Base-by-base conservation (phyloP, 2,113 vertebrate species). In the Dromaius novaehollandiae region DNA sequence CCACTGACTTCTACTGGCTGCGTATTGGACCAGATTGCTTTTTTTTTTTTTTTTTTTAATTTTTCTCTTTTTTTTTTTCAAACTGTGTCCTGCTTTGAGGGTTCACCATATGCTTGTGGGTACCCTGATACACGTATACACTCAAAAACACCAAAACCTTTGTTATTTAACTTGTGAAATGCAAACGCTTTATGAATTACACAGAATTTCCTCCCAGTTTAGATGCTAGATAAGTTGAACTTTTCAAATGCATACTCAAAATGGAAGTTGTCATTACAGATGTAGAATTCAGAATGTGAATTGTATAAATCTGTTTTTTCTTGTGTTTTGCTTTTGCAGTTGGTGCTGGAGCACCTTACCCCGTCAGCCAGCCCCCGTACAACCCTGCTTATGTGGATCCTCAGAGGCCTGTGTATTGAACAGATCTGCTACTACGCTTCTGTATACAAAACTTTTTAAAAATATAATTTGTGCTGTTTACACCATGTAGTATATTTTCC, bases 311-410 rank as follows among this genome's bases (percentile, higher is more conserved):
- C 9, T 82, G 13, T 8, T 36, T 82, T 55, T 36, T 38, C 46
- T 85, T 36, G 13, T 84, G 36, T 90, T 94, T 86, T 93, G 50
- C 93, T 61, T 97, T 97, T 97, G 61, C 96, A 98, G 98, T 91
- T 96, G 98, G 94, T 83, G 95, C 95, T 53, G 97, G 98, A 79
- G 80, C 51, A 18, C 97, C 98, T 65, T 98, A 97, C 70, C 95
- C 97, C 7, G 28, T 93, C 85, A 97, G 82, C 85, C 98, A 99
- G 93, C 98, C 98, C 19, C 98, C 99, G 6, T 99, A 98, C 97
- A 99, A 99, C 96, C 99, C 99, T 6, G 98, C 98, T 36, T 99
- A 97, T n/a, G 18, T 99, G 96, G 98, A 98, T 53, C 95, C 98
- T 68, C 98, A 98, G 17, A 98, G 98, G 97, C 96, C 96, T 25